These are phyloP conservation scores for Caenorhabditis sp. DNA, from an alignment of 2,888 invertebrate species.

Conservation along the genomic window DNA sequence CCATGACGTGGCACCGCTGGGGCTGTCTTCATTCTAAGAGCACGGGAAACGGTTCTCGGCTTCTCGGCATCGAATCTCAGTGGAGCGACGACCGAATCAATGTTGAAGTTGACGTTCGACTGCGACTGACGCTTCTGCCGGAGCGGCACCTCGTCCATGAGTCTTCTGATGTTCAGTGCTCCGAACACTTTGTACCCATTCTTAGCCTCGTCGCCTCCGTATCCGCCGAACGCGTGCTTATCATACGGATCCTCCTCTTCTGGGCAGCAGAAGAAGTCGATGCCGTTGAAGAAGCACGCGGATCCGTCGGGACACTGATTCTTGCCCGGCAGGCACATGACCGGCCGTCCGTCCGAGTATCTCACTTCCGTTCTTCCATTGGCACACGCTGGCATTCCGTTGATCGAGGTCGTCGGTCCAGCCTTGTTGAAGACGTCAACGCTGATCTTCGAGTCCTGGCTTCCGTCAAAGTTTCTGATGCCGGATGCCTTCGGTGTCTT, in stretches of 20 bases:
- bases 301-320: constrained; percentile 76
- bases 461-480: constrained; percentile 43
- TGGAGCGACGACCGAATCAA: constrained; percentile 73
- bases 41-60: constrained; percentile 61
- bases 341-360: constrained; percentile 69
- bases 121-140: constrained; percentile 55
- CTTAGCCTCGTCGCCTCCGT: constrained; percentile 76
- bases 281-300: constrained; percentile 78
- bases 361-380: constrained; percentile 71
- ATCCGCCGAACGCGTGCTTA: constrained; percentile 74
- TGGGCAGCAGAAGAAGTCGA: constrained; percentile 79
- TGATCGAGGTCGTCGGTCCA: constrained; percentile 20
- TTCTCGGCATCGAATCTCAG: constrained; percentile 74
- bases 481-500: constrained; percentile 38
- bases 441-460: constrained; percentile 29
- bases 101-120: constrained; percentile 67
- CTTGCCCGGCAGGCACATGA: constrained; percentile 78
- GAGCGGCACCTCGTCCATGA: constrained; percentile 64
- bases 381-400: constrained; percentile 73
- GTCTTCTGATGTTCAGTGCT: constrained; percentile 68
- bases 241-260: constrained; percentile 78
- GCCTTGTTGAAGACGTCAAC: constrained; percentile 48
- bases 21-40: constrained; percentile 56
- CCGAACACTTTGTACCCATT: constrained; percentile 76
- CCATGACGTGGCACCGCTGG: constrained; percentile 60